A percentile compares a stretch with the other conserved stretches of the same genome.
These are phyloP conservation scores for Eremophila alpestris DNA, from an alignment of 2,797 vertebrate genomes.

Conservation along the genomic window DNA sequence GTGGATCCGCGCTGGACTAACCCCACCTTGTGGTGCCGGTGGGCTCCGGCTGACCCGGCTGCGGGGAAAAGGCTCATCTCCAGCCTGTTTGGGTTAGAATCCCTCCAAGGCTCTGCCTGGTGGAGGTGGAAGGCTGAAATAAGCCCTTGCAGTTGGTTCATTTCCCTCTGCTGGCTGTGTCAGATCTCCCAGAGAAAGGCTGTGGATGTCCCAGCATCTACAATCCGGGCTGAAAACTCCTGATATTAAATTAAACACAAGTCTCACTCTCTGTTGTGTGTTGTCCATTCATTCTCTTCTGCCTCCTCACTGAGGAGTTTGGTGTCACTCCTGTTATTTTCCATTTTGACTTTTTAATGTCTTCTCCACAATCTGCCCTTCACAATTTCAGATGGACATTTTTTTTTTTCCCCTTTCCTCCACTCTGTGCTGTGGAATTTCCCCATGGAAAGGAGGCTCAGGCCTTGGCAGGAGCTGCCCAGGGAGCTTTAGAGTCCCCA, in stretches of 20 bases:
- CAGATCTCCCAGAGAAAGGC: not conserved
- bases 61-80: not conserved
- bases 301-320: not conserved
- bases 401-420: not conserved
- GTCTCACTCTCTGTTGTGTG: fast-evolving
- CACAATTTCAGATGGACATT: not conserved
- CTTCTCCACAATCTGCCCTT: not conserved
- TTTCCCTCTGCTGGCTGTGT: not conserved
- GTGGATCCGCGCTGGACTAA: slow-evolving; percentile 49
- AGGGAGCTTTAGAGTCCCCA: not conserved
- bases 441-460: not conserved
- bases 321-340: not conserved
- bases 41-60: slow-evolving; percentile 14
- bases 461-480: not conserved
- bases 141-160: not conserved
- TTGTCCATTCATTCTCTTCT: not conserved
- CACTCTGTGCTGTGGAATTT: fast-evolving
- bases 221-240: not conserved
- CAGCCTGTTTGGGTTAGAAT: not conserved
- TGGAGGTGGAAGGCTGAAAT: slow-evolving; percentile 23
- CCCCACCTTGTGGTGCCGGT: slow-evolving; percentile 55
- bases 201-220: not conserved
- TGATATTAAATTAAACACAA: not conserved
- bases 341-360: not conserved
- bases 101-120: slow-evolving; percentile 1